Evolutionary conservation across 2,888 invertebrate genomes (phyloP).

Genomic region (Fragum fragum): DNA sequence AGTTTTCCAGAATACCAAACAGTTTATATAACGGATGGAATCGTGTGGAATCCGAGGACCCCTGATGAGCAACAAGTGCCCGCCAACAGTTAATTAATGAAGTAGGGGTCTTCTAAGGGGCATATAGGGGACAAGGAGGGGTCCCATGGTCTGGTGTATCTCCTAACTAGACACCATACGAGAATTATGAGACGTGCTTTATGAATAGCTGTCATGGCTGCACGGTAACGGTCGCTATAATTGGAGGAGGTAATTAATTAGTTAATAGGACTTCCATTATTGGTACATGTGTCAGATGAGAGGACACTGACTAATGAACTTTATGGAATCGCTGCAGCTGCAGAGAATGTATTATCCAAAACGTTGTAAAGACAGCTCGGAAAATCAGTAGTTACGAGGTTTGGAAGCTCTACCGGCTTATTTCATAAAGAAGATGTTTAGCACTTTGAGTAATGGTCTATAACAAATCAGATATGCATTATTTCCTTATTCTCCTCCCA

Average conservation of each 20-base stretch:
- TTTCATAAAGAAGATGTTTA: too few species aligned
- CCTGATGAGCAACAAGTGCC: slow-evolving; percentile 28
- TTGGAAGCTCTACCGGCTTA: too few species aligned
- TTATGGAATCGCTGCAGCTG: slow-evolving; percentile 6
- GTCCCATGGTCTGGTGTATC: neutral
- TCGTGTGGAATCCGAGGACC: neutral
- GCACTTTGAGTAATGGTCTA: too few species aligned
- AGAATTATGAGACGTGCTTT: slow-evolving; percentile 30
- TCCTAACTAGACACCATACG: slow-evolving; percentile 25
- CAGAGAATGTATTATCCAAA: neutral
- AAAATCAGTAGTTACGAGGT: too few species aligned
- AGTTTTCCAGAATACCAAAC: neutral
- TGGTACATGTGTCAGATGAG: neutral
- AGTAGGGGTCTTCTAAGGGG: slow-evolving; percentile 3
- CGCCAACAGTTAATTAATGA: slow-evolving; percentile 52
- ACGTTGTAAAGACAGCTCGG: too few species aligned
- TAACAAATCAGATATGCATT: too few species aligned
- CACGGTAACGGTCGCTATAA: slow-evolving; percentile 9
- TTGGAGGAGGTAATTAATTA: slow-evolving; percentile 18
- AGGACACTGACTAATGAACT: slow-evolving; percentile 6
- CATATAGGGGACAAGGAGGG: slow-evolving; percentile 5
- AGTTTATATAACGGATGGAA: neutral
- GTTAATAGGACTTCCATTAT: slow-evolving; percentile 23
- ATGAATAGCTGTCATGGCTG: slow-evolving; percentile 29
- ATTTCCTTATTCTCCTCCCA: too few species aligned